These are phyloP conservation scores for Patagioenas fasciata DNA, from an alignment of 2,113 vertebrate genomes.

Conservation along the genomic window DNA sequence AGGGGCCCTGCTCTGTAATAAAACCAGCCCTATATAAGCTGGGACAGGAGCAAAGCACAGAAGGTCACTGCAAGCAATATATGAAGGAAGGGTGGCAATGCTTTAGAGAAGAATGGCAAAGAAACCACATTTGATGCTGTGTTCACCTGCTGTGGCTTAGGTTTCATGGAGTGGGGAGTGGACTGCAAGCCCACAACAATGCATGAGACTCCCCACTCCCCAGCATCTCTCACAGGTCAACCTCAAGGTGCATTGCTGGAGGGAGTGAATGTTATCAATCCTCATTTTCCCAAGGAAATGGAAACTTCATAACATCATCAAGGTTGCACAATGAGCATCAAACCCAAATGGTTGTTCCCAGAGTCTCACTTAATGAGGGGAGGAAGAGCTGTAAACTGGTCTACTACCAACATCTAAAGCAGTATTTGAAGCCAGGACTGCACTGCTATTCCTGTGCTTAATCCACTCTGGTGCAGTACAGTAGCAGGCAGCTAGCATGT, in stretches of 20 bases:
- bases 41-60: neutral
- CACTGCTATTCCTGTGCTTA: neutral
- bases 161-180: neutral
- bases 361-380: accelerated
- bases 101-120: neutral
- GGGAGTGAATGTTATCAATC: neutral
- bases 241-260: neutral
- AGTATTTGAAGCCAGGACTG: neutral
- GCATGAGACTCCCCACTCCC: no score
- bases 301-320: accelerated
- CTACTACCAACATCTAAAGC: neutral
- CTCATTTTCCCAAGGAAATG: neutral
- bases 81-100: neutral
- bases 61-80: neutral
- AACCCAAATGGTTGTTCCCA: neutral
- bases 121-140: neutral
- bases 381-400: neutral
- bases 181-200: neutral
- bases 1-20: neutral
- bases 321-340: neutral
- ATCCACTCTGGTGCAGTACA: neutral
- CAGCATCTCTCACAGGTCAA: neutral
- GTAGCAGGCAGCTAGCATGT: neutral
- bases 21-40: neutral
- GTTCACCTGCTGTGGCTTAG: neutral